Conservation (phyloP, 1,140 invertebrate genomes). For the Aricia agestis region DNA sequence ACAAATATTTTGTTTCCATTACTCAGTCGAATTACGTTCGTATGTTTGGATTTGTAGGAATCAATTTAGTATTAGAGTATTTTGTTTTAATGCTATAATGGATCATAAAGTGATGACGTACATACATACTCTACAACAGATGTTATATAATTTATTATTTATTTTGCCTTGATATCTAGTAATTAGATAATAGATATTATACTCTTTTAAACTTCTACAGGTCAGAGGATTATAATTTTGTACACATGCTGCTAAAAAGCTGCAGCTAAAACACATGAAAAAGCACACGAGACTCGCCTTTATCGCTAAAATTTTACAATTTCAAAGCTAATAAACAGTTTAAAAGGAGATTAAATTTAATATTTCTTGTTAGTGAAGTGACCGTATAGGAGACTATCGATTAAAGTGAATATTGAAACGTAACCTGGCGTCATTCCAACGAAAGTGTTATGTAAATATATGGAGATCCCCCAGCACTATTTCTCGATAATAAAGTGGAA, state of each 20-base stretch:
- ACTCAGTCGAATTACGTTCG: slow-evolving; percentile 4
- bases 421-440: slow-evolving; percentile 38
- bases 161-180: neutral
- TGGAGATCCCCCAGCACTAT: neutral
- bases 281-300: neutral
- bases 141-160: neutral
- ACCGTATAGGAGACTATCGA: slow-evolving; percentile 32
- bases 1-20: slow-evolving; percentile 11
- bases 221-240: no score
- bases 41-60: slow-evolving; percentile 1
- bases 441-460: slow-evolving; percentile 18
- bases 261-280: neutral
- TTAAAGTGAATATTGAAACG: slow-evolving; percentile 34
- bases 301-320: neutral
- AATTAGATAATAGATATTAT: no score
- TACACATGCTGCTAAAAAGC: neutral
- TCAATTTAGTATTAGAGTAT: neutral
- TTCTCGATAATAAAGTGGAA: slow-evolving; percentile 15
- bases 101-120: no score
- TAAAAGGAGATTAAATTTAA: slow-evolving; percentile 8
- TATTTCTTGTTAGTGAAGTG: slow-evolving; percentile 8
- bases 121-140: no score
- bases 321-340: neutral
- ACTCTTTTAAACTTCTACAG: no score
- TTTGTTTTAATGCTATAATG: neutral